Base-by-base conservation (phyloP, 2,113 vertebrate genomes). In the Craseonycteris thonglongyai region DNA sequence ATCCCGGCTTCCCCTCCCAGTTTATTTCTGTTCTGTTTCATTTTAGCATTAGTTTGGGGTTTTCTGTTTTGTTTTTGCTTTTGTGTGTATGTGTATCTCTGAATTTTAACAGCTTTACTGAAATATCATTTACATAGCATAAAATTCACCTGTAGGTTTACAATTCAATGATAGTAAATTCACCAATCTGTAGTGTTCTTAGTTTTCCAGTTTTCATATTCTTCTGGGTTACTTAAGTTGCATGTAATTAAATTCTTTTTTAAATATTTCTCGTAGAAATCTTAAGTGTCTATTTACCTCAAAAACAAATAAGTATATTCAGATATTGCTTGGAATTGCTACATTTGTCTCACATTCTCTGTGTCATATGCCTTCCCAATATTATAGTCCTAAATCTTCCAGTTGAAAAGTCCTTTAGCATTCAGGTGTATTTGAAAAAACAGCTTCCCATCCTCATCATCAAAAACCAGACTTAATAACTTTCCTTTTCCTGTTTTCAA, bases 271-370 rank as follows among this genome's bases (percentile, higher is more conserved):
- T 26, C 51, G 72, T 85, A 75, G 47, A 26, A 87, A 72, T 74
- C 38, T 74, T 74, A 68, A 68, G 49, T 35, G 14, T 88, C 54
- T 89, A 54, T 81, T 81, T 85, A 75, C 49, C 75, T 91, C 16
- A 83, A 51, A 24, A 94, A 93, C 71, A 88, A 89, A 49, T 86
- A 95, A 74, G 24, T 63, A 72, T 78, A 51, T 89, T 80, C 82
- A 95, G 28, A 58, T 47, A 65, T 6, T 88, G 47, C 54, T 61
- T 90, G 30, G 33, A 90, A 92, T 56, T 88, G 33, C 81, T 81
- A 58, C 58, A 87, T 94, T 54, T 92, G 22, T 78, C 65, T 91
- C 38, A 94, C 33, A 26, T 54, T 91, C 58, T 87, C 63, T 75
- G n/a, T 47, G 22, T 38, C 47, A 75, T 24, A 83, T 18, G 11